Evolutionary conservation across 2,113 vertebrate genomes (phyloP), one percentile per base, ranked within the genome.

Genomic region (Lepidothrix coronata): DNA sequence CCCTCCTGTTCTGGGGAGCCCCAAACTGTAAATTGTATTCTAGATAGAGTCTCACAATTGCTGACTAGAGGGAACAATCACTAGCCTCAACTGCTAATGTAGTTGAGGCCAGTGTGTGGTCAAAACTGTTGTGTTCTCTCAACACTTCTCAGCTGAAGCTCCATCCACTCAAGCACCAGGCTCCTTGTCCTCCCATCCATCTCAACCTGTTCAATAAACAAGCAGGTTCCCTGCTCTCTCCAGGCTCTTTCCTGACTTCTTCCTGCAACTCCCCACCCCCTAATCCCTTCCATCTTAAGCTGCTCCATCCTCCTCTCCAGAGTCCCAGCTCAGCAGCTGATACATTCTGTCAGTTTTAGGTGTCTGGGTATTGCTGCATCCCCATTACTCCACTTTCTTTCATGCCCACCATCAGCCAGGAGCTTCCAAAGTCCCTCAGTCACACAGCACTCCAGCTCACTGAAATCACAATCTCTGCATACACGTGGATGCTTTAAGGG

Each of bases 401-500:
- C 49, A 44, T 9, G 21, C 20, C 14, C 65, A 19, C 25, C 65
- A 66, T 57, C 55, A 83, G 49, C 9, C 71, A 78, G 57, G 37
- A 72, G 31, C 15, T 12, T 78, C 51, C 55, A 54, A 31, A 31
- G 12, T 30, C 44, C 14, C 35, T 80, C 33, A 62, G 8, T 5
- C 46, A 41, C 2, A 5, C 52, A 54, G 16, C 4, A 54, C 9
- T 74, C 12, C 59, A 65, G 35, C 14, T 48, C 30, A 27, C 49
- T 57, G 46, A 77, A 91, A 68, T 49, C 41, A 73, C 46, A 12
- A 4, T 41, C 55, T 74, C 51, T 70, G 46, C 16, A 55, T 20
- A 48, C 6, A 75, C 5, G 27, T 0, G 49, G 11, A 62, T 74
- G 22, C 1, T 66, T 81, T 24, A 71, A 37, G 19, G 2, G 5